Percentiles rank a stretch among this genome's conserved stretches.
Conservation (phyloP, 2,888 invertebrate species). For the Cheilosia urbana region DNA sequence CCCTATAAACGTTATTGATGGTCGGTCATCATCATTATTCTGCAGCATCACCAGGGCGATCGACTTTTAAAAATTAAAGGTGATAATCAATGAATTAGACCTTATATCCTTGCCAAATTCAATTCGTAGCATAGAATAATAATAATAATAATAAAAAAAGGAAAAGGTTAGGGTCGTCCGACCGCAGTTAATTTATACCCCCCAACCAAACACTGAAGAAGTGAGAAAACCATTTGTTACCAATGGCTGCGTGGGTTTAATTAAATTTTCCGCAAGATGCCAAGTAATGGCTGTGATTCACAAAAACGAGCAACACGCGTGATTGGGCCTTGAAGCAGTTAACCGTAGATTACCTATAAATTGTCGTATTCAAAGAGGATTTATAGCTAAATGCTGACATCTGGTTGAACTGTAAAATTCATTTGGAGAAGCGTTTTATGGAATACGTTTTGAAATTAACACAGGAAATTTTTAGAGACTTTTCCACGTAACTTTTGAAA, state of each 20-base stretch:
- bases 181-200: constrained; percentile 15
- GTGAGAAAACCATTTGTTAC: constrained; percentile 15
- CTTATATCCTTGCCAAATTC: not conserved
- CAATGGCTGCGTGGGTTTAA: constrained; percentile 19
- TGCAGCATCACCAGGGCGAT: constrained; percentile 19
- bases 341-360: too few relatives aligned
- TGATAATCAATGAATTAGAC: constrained; percentile 33
- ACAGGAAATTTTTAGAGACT: too few relatives aligned
- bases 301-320: not conserved
- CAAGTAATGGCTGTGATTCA: not conserved
- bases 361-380: too few relatives aligned
- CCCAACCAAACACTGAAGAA: not conserved
- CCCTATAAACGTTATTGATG: constrained; percentile 2
- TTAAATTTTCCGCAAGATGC: constrained; percentile 26
- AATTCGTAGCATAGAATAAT: constrained; percentile 1
- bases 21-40: constrained; percentile 24
- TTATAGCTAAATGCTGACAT: too few relatives aligned
- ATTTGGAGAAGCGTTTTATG: too few relatives aligned
- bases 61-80: constrained; percentile 27
- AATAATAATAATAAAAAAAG: not conserved
- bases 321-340: too few relatives aligned
- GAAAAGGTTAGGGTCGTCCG: constrained; percentile 8
- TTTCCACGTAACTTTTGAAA: too few relatives aligned
- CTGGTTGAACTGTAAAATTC: too few relatives aligned
- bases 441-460: too few relatives aligned